A percentile compares a stretch with the other conserved stretches of the same genome.
Conservation (phyloP, 2,888 invertebrate genomes). For the Cerceris ruficornis region DNA sequence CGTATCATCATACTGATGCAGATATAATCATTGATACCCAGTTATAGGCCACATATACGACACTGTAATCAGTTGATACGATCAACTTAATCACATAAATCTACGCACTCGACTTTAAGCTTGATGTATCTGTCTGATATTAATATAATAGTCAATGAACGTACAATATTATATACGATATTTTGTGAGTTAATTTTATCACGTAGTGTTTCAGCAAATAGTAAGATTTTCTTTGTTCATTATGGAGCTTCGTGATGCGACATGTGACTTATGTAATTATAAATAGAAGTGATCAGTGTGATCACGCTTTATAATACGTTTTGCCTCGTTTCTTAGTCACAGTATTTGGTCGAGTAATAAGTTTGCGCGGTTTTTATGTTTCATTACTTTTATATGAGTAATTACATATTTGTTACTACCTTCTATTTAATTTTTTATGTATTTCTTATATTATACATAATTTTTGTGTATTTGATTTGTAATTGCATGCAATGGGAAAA, state of each 20-base stretch:
- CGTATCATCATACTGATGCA: no score
- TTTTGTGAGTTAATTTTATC: background rate
- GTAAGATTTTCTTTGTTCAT: slow-evolving; percentile 34
- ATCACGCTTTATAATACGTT: slow-evolving; percentile 42
- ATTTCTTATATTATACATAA: no score
- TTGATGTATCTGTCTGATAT: background rate
- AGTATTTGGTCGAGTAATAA: background rate
- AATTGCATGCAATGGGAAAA: no score
- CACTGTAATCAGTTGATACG: no score
- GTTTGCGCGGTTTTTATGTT: background rate
- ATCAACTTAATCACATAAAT: no score
- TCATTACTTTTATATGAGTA: background rate
- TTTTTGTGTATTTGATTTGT: no score
- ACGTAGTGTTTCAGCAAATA: slow-evolving; percentile 1
- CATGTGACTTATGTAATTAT: slow-evolving; percentile 63
- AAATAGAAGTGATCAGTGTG: slow-evolving; percentile 65
- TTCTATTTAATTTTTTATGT: no score
- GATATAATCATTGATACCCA: no score
- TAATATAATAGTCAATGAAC: background rate
- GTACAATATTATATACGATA: background rate
- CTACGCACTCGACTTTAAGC: no score
- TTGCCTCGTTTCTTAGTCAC: slow-evolving; percentile 15
- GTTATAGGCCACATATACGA: no score
- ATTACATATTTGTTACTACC: no score
- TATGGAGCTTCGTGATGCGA: slow-evolving; percentile 15